Evolutionary conservation across 2,113 vertebrate genomes (phyloP).

Genomic region (Phaetusa simplex): DNA sequence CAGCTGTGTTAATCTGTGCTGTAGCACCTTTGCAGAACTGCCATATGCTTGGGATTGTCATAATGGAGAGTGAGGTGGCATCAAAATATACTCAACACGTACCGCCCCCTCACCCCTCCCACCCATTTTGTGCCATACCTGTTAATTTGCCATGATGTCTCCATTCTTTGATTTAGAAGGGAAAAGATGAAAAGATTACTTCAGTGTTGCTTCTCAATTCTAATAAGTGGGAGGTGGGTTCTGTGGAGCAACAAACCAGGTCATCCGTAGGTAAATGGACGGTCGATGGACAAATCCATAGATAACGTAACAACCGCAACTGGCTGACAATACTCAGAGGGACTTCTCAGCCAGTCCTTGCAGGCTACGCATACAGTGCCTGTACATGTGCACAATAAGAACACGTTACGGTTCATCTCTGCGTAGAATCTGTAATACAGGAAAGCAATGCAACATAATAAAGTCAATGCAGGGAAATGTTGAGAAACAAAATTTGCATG

Average conservation of each 20-base stretch:
- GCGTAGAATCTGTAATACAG: background rate
- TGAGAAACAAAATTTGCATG: slow-evolving; percentile 51
- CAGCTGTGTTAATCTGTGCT: background rate
- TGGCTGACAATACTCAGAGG: background rate
- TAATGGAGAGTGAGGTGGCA: background rate
- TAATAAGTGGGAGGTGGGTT: background rate
- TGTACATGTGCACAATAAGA: rapidly evolving
- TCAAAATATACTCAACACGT: background rate
- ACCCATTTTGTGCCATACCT: background rate
- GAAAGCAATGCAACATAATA: slow-evolving; percentile 29
- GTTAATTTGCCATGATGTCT: background rate
- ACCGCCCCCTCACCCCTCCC: no score
- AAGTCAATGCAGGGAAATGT: slow-evolving; percentile 16
- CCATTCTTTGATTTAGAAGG: background rate
- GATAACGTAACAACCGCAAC: rapidly evolving
- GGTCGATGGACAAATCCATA: background rate
- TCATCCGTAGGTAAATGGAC: background rate
- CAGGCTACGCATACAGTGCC: rapidly evolving
- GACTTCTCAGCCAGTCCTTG: rapidly evolving
- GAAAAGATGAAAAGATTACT: background rate
- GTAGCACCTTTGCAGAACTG: background rate
- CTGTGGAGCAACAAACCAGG: background rate
- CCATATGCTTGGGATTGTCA: no score
- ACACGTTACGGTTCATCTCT: rapidly evolving
- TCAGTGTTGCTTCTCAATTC: background rate